phyloP scores from a whole-genome alignment of 1,140 invertebrate species.

The Eulimnadia texana region DNA sequence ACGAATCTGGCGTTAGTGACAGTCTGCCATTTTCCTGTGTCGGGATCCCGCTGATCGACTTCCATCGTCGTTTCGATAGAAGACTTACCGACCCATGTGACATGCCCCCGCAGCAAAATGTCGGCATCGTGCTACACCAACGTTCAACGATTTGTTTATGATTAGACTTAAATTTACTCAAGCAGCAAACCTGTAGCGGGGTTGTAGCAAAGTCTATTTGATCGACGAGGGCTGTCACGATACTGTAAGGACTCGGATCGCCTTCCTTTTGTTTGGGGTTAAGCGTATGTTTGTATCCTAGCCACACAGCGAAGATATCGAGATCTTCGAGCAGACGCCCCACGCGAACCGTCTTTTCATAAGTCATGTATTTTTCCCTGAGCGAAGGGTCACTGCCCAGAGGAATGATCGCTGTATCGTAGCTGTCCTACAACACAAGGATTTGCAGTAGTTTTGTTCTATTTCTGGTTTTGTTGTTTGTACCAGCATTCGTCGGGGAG shows the following conservation, averaged over 20 bases:
- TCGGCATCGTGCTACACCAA: conserved; percentile 38
- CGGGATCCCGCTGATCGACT: conserved; percentile 41
- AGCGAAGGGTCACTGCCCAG: conserved; percentile 41
- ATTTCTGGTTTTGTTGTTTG: background rate
- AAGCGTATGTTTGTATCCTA: conserved; percentile 49
- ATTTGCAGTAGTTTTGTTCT: background rate
- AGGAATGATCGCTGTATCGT: conserved; percentile 48
- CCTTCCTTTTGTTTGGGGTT: conserved; percentile 36
- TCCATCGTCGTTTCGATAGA: conserved; percentile 56
- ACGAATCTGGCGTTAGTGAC: conserved; percentile 53
- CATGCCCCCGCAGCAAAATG: conserved; percentile 54
- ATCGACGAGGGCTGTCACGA: conserved; percentile 62
- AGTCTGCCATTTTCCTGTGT: conserved; percentile 36
- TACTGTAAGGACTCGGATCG: conserved; percentile 40
- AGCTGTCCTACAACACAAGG: conserved; percentile 51
- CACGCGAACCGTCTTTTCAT: conserved; percentile 45
- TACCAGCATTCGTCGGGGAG: conserved; percentile 25
- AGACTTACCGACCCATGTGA: conserved; percentile 56
- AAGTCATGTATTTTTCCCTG: conserved; percentile 53
- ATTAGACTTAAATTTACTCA: too few relatives aligned
- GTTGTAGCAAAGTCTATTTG: conserved; percentile 44
- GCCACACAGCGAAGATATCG: conserved; percentile 59
- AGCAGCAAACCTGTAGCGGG: too few relatives aligned
- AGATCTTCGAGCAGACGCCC: conserved; percentile 63
- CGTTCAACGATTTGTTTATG: background rate